Conservation (phyloP, 2,797 vertebrate genomes). For the Masticophis lateralis region DNA sequence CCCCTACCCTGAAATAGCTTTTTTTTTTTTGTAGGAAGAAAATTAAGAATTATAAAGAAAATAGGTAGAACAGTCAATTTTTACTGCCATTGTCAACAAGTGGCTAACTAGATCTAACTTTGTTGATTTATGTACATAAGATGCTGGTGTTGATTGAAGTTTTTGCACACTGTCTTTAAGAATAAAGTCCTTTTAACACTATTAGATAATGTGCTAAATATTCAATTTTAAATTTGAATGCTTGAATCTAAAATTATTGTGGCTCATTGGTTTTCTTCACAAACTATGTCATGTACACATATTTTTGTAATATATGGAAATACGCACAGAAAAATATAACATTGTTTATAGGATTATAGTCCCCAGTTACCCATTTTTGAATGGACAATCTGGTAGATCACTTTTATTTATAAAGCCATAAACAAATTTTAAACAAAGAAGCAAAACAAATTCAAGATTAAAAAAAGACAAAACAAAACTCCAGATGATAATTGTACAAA, state of each 20-base stretch:
- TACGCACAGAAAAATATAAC: not conserved
- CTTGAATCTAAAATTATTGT: not conserved
- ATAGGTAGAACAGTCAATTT: not conserved
- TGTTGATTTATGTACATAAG: not conserved
- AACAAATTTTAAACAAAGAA: conserved; percentile 68
- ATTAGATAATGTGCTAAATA: not conserved
- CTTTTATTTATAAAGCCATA: conserved; percentile 72
- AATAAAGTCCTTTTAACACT: not conserved
- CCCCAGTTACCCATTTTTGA: conserved; percentile 59
- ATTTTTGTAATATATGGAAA: not conserved
- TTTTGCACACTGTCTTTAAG: not conserved
- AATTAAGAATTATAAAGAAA: not conserved
- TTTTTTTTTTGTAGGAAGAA: not conserved
- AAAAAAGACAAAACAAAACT: conserved; percentile 51
- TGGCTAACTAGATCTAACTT: not conserved
- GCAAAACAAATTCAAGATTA: conserved; percentile 64
- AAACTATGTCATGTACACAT: not conserved
- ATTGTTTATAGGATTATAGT: conserved; percentile 38
- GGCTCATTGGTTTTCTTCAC: not conserved
- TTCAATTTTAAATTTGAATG: not conserved
- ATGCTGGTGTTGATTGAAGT: not conserved
- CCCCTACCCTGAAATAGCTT: not conserved
- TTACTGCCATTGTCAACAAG: not conserved
- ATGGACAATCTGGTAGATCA: conserved; percentile 59
- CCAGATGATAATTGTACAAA: conserved; percentile 47